phyloP scores from a whole-genome alignment of 2,888 invertebrate species.

The Aleiodes leptofemur region DNA sequence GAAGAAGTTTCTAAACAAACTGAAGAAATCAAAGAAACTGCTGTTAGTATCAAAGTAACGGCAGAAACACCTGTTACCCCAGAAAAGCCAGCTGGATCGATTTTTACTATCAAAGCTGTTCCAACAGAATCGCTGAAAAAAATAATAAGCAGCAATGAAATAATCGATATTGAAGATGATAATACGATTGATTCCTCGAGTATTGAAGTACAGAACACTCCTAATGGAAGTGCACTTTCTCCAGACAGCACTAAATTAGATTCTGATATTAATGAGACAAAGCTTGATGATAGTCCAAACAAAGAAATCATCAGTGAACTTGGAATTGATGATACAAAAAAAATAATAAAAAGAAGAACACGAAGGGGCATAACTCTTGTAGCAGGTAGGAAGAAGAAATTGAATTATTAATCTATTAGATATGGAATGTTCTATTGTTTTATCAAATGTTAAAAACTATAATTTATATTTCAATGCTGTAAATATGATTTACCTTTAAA shows the following conservation, averaged over 20 bases:
- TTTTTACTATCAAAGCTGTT: conserved; percentile 29
- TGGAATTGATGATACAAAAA: conserved; percentile 43
- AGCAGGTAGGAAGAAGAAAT: conserved; percentile 10
- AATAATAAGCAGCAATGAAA: conserved; percentile 46
- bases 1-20: not conserved
- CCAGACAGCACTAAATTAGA: conserved; percentile 11
- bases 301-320: conserved; percentile 41
- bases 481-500: too few relatives aligned
- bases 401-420: not conserved
- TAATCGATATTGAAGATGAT: conserved; percentile 32
- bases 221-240: not conserved
- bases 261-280: conserved; percentile 33
- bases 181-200: conserved; percentile 18
- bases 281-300: conserved; percentile 25
- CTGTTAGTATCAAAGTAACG: too few relatives aligned
- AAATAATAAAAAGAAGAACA: conserved; percentile 50
- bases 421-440: conserved; percentile 23
- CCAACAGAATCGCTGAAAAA: conserved; percentile 58
- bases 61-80: too few relatives aligned
- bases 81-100: not conserved
- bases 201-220: not conserved
- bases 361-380: conserved; percentile 35
- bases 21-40: not conserved
- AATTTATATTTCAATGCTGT: too few relatives aligned
- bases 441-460: too few relatives aligned